Evolutionary conservation across 2,888 invertebrate genomes (phyloP), one percentile per base, ranked within the genome.

Genomic region (Caenorhabditis macrosperma): DNA sequence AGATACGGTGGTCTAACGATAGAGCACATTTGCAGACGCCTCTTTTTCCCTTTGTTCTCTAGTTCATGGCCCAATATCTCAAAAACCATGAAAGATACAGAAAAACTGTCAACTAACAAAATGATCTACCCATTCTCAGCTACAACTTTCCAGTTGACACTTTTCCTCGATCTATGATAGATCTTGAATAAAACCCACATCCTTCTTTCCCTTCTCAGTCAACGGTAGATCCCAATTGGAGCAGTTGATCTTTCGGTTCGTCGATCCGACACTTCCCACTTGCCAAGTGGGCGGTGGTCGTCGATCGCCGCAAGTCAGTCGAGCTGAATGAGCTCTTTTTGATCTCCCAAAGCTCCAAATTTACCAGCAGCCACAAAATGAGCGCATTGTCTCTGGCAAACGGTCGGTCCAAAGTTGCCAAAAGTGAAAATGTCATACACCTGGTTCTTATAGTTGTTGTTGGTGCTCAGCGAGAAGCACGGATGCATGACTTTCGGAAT

Each of bases 151-250:
- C n/a, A n/a, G n/a, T n/a, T n/a, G n/a, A n/a, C n/a, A n/a, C n/a
- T n/a, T n/a, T n/a, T n/a, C n/a, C n/a, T n/a, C n/a, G n/a, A n/a
- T n/a, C n/a, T 28, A 5, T 20, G 12, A 48, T 20, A 48, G 7
- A 15, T n/a, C 15, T 10, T 3, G 24, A 35, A 17, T 12, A 41
- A 17, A 24, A 52, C 20, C 38, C 22, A 79, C 79, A 67, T 80
- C 76, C 7, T 20, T 28, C 24, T 24, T 54, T 9, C 80, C 80
- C 44, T 80, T 80, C 6, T 54, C 55, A 3, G 76, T 80, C 24
- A 80, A 28, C 0, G 80, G 80, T 5, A 80, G 7, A n/a, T 66
- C 66, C 80, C 80, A 80, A 44, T 80, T 46, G 9, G 80, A 80
- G 28, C 80, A 80, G 38, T 80, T 76, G 35, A 80, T 66, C 46